phyloP scores from a whole-genome alignment of 2,113 vertebrate genomes.

The Pantherophis guttatus region DNA sequence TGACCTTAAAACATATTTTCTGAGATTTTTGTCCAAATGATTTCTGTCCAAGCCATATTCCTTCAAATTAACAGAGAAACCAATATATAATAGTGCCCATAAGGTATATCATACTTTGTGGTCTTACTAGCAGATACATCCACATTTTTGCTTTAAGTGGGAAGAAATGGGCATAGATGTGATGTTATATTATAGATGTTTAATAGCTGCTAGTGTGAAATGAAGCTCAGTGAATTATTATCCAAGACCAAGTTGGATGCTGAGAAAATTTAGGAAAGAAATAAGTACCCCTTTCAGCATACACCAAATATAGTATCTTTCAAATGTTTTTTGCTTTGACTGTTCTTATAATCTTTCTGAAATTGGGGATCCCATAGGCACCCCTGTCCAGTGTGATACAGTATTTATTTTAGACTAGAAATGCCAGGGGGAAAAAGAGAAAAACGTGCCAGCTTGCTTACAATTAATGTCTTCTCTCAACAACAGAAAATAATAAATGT shows the following conservation, averaged over 20 bases:
- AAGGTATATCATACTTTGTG: conserved; percentile 9
- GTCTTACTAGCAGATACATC: background rate
- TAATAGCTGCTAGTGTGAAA: background rate
- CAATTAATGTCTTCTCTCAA: background rate
- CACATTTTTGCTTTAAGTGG: background rate
- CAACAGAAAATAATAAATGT: background rate
- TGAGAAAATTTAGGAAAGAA: background rate
- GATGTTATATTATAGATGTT: background rate
- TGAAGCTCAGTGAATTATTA: background rate
- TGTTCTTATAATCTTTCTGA: background rate
- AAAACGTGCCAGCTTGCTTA: background rate
- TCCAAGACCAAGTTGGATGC: background rate
- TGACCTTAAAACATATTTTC: conserved; percentile 21
- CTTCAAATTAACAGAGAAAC: conserved; percentile 24
- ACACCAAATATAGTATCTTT: background rate
- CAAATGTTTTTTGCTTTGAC: background rate
- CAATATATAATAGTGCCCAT: conserved; percentile 22
- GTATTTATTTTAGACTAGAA: background rate
- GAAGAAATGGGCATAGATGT: background rate
- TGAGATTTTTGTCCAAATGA: conserved; percentile 23
- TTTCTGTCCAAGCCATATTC: conserved; percentile 18
- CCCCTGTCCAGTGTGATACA: background rate
- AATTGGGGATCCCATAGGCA: background rate
- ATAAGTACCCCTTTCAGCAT: background rate
- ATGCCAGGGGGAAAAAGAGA: background rate